Conservation (phyloP, 1,140 invertebrate species). For the Brachionus manjavacas region DNA sequence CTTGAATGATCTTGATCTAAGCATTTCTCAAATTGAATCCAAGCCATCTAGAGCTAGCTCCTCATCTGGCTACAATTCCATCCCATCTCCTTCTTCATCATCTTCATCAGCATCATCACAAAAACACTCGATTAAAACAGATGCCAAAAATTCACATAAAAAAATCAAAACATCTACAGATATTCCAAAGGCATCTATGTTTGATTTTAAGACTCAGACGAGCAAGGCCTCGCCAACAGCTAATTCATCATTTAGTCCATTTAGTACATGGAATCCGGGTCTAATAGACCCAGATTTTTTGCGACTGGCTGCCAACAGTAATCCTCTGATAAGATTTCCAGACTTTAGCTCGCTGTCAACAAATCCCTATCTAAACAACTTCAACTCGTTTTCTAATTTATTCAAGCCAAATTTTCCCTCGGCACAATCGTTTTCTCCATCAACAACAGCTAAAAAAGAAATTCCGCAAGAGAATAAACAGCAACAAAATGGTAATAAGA, state of each 20-base stretch:
- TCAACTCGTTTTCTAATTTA: not conserved
- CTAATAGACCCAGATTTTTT: constrained; percentile 22
- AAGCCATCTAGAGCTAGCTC: not conserved
- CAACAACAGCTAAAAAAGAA: not conserved
- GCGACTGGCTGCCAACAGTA: not conserved
- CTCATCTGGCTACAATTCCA: constrained; percentile 12
- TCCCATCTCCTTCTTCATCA: constrained; percentile 24
- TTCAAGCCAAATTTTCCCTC: constrained; percentile 14
- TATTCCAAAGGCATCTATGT: not conserved
- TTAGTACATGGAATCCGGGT: not conserved
- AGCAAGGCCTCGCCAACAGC: not conserved
- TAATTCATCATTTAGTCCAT: not conserved
- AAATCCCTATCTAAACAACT: constrained; percentile 3
- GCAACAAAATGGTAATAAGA: not conserved
- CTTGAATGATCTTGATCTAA: not conserved
- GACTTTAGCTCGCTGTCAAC: not conserved
- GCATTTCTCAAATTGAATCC: not conserved
- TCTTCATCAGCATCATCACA: constrained; percentile 23
- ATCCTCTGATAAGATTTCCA: constrained; percentile 16
- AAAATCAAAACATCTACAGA: constrained; percentile 11
- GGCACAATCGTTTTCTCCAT: not conserved
- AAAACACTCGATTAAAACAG: not conserved
- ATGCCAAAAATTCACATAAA: not conserved
- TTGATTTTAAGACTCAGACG: not conserved
- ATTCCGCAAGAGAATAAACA: not conserved